Base-by-base conservation (phyloP, 2,888 invertebrate genomes). In the Cantharis flavilabris region DNA sequence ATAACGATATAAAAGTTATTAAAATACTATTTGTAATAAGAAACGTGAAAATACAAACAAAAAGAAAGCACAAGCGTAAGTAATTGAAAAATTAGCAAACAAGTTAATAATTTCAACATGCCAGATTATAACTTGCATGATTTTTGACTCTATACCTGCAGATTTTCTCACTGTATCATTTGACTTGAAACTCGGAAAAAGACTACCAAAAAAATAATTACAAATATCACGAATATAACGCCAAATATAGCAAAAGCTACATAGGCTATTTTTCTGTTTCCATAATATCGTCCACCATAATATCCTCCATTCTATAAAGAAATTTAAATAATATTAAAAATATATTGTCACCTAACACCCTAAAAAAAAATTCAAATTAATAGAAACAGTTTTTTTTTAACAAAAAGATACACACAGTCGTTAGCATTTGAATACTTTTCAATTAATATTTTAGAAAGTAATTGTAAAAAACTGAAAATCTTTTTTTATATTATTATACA, bases 131-230 rank as follows among this genome's bases (percentile, higher is more conserved):
- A 49, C n/a, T 49, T n/a, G 49, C 49, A 49, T 7, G 49, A n/a
- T n/a, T 49, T 49, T n/a, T 49, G 5, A 5, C n/a, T n/a, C 3
- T 49, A n/a, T 49, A 49, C 49, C 49, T 49, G 49, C n/a, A 49
- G n/a, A 49, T 49, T 49, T 49, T 49, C 49, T 49, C n/a, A 49
- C 2, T 33, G 33, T 3, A 0, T 13, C 33, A 75, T 13, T 14
- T 62, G 9, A 16, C 1, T 64, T 30, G 30, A 23, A 18, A 62
- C 14, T 75, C 67, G 14, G 30, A 76, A 71, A 13, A 76, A 30
- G 14, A 64, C 16, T 26, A 76, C 26, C 23, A 76, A 71, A 3
- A 75, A 14, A 18, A 71, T 62, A 20, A 76, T 18, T 49, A 69
- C 69, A 26, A 71, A 5, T 62, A 71, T 62, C 14, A 71, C 23